Evolutionary conservation across 2,113 vertebrate species (phyloP), one percentile per base, ranked within the genome.

Genomic region (Petrocephalus zakoni): DNA sequence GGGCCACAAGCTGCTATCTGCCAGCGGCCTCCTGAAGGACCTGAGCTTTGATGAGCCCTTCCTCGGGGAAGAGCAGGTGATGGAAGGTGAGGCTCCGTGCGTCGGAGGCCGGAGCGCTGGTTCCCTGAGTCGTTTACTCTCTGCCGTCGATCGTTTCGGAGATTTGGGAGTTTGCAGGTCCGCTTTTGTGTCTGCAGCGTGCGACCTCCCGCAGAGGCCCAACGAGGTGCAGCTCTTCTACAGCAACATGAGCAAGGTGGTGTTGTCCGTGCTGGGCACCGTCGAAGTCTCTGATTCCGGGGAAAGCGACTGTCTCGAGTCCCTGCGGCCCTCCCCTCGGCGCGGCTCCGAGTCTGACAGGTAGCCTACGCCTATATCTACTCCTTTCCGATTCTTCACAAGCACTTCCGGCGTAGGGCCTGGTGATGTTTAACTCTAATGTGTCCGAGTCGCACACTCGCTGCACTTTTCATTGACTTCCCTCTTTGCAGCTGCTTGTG

Each of bases 221-320:
- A 97, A 95, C 88, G 97, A 98, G 89, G 93, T 97, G 56, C 95
- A 95, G 84, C 94, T 97, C 64, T 99, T 99, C 94, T 98, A 96
- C 88, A 94, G 95, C 89, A 97, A 94, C 89, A 95, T 99, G 96
- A 96, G 90, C 61, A 98, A 96, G 90, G 90, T 98, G 88, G 92
- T 95, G 42, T 94, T 99, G 89, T 97, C 95, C 11, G 92, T 98
- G 86, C 85, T 97, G 37, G 97, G 97, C 72, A 95, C 92, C 88
- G 90, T 93, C 34, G 92, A 91, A 51, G 88, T 88, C 19, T 55
- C 90, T 0, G 91, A 90, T 55, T 91, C 72, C 7, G 93, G 93
- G 58, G 90, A 92, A 87, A 91, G 86, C 17, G 91, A 92, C 88
- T 90, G 90, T 58, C 56, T 29, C 37, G 93, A 95, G 89, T 91